Evolutionary conservation across 1,140 invertebrate species (phyloP).

Genomic region (Elymnias hypermnestra): DNA sequence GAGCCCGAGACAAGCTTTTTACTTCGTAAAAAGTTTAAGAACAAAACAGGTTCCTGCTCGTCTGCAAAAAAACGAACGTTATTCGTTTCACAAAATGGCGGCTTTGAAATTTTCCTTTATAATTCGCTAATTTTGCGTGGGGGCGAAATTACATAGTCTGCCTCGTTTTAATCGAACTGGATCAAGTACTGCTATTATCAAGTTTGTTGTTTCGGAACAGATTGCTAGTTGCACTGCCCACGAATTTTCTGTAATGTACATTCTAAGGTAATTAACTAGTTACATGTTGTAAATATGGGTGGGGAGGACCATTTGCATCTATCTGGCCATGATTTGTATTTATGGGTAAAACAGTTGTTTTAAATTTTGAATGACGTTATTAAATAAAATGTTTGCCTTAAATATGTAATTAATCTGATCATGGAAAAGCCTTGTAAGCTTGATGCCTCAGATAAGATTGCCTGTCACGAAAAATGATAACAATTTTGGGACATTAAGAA

Average conservation of each 20-base stretch:
- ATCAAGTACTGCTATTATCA: conserved; percentile 10
- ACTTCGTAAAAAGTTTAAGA: conserved; percentile 26
- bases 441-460: no score
- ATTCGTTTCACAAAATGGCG: conserved; percentile 26
- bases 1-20: conserved; percentile 26
- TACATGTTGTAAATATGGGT: no score
- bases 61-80: conserved; percentile 23
- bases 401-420: no score
- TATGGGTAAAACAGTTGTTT: no score
- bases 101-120: conserved; percentile 19
- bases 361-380: no score
- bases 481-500: no score
- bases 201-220: neutral
- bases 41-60: conserved; percentile 27
- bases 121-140: conserved; percentile 22
- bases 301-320: no score
- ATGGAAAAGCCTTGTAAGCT: no score
- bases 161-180: conserved; percentile 11
- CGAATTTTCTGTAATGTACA: neutral
- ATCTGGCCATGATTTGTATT: no score
- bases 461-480: no score
- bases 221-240: conserved; percentile 1
- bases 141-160: conserved; percentile 13
- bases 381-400: no score
- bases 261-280: no score